Base-by-base conservation (phyloP, 2,797 vertebrate genomes). In the Galago senegalensis region DNA sequence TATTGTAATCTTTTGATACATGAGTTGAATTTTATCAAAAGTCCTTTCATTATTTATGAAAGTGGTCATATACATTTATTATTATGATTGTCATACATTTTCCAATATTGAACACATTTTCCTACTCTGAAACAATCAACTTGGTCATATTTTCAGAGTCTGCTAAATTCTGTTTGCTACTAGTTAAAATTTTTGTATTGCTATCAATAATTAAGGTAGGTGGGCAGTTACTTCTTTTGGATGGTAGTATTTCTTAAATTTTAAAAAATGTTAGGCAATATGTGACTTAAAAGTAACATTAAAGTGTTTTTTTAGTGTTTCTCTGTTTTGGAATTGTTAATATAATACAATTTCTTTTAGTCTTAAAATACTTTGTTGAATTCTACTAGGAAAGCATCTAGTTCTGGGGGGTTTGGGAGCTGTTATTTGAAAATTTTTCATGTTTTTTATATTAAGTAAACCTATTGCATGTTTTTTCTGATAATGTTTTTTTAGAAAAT, bases 281-380 rank as follows among this genome's bases (percentile, higher is more conserved):
- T 4, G 49, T 83, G 10, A 83, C 8, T 83, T 65, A 25, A 40
- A 56, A 88, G 23, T 91, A 67, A 29, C 63, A 61, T 87, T 61
- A 49, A 83, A 76, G 6, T 73, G 34, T 79, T 72, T 9, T 25
- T 90, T 89, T 14, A 53, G 49, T 53, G 16, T 56, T 87, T 87
- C 9, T 90, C 0, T 84, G 7, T 80, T 79, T 72, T 60, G 31
- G 37, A 72, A 87, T 0, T 79, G 56, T 53, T 90, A 56, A 61
- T 56, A 61, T 1, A 60, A 20, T 14, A 0, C 29, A 70, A 43
- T 82, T 86, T 1, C 58, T 61, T 70, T 37, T 53, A 53, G 49
- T 53, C 0, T 80, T 87, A 67, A 95, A 87, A 53, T 40, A 3
- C 23, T 65, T 77, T 70, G 25, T 86, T 87, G 60, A 75, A 95